phyloP scores from a whole-genome alignment of 2,797 vertebrate genomes.

The Melanitta fusca region DNA sequence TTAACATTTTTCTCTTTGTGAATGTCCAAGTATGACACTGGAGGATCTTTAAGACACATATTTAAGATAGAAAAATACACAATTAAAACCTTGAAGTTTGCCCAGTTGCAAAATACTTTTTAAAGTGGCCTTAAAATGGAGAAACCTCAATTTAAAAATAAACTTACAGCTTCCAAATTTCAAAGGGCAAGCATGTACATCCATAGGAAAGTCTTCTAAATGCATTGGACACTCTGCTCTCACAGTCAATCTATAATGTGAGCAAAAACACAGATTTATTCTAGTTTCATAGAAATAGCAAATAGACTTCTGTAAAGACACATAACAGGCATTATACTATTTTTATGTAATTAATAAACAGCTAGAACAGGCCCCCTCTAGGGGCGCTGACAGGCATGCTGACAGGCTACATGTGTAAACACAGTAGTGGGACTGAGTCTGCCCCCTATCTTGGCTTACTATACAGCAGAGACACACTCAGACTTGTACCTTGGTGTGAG shows the following conservation, averaged over 20 bases:
- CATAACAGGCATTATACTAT: background rate
- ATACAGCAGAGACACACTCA: background rate
- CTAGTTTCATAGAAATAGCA: constrained; percentile 50
- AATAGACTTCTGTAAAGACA: constrained; percentile 2
- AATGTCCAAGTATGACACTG: background rate
- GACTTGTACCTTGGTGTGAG: background rate
- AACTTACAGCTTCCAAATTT: constrained; percentile 99
- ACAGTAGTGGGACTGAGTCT: background rate
- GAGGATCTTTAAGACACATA: background rate
- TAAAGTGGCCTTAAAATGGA: constrained; percentile 18
- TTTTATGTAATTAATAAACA: background rate
- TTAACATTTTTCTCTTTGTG: background rate
- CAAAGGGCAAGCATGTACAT: constrained; percentile 96
- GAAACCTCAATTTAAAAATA: constrained; percentile 49
- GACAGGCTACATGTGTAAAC: background rate
- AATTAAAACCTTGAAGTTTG: constrained; percentile 24
- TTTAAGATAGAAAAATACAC: background rate
- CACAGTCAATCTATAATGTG: constrained; percentile 90
- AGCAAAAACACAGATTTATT: constrained; percentile 40
- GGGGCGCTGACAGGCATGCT: too few species aligned
- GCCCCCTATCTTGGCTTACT: background rate
- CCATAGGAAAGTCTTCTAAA: constrained; percentile 99
- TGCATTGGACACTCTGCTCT: constrained; percentile 99
- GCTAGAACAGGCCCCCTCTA: background rate
- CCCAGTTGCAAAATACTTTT: background rate